A percentile compares a stretch with the other conserved stretches of the same genome.
Evolutionary conservation across 2,797 vertebrate genomes (phyloP).

Genomic region (Spinus olivaceus): DNA sequence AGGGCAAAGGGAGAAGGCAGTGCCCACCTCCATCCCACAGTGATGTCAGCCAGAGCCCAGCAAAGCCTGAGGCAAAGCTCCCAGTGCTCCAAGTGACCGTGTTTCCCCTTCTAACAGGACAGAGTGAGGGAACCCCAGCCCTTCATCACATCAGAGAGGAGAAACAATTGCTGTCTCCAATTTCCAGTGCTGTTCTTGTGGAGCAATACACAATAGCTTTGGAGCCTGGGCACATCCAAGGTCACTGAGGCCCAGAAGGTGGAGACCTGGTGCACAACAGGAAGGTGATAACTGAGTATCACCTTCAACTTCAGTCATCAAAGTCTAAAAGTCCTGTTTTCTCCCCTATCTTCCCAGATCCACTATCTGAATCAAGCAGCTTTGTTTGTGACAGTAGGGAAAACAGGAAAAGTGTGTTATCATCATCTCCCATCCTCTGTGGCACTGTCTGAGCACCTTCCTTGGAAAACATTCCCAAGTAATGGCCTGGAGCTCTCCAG

Average conservation of each 20-base stretch:
- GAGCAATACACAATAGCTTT: not conserved
- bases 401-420: not conserved
- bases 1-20: not conserved
- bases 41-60: not conserved
- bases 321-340: not conserved
- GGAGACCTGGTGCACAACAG: not conserved
- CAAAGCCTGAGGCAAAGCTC: not conserved
- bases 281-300: not conserved
- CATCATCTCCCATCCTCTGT: not conserved
- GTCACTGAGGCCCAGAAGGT: not conserved
- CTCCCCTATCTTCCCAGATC: not conserved
- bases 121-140: not conserved
- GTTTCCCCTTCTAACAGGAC: not conserved
- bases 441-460: not conserved
- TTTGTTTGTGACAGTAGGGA: not conserved
- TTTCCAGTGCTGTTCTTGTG: not conserved
- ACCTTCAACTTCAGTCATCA: not conserved
- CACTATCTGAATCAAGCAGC: not conserved
- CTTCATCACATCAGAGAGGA: not conserved
- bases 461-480: not conserved
- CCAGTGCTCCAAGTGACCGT: fast-evolving
- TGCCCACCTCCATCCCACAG: not conserved
- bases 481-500: not conserved
- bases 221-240: not conserved
- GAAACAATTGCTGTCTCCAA: not conserved